phyloP scores from a whole-genome alignment of 2,113 vertebrate genomes.

The Turdus rufiventris region DNA sequence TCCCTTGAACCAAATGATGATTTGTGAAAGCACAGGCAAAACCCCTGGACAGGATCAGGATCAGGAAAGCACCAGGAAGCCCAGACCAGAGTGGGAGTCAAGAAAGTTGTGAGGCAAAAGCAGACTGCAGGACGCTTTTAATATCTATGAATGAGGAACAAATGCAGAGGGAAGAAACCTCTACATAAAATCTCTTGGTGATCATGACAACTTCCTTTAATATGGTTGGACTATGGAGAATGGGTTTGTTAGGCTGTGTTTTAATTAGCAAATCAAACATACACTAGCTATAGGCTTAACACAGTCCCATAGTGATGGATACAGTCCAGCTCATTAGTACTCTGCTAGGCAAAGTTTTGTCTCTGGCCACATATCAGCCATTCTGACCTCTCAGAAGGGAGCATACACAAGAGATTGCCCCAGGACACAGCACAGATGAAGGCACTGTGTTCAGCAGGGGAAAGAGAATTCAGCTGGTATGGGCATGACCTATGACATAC shows the following conservation, averaged over 20 bases:
- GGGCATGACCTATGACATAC: not conserved
- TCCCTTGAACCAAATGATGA: rapidly evolving
- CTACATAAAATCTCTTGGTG: not conserved
- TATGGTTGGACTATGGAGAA: not conserved
- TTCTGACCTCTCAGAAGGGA: not conserved
- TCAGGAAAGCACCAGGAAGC: not conserved
- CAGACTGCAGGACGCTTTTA: not conserved
- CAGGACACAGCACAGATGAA: not conserved
- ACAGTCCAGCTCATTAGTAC: not conserved
- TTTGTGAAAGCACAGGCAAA: not conserved
- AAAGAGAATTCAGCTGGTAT: not conserved
- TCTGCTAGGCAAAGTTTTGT: not conserved
- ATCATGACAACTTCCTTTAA: not conserved
- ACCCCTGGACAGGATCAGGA: not conserved
- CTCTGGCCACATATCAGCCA: not conserved
- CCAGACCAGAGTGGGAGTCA: not conserved
- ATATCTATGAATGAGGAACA: not conserved
- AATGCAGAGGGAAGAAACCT: not conserved
- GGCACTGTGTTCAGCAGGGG: not conserved
- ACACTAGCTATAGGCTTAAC: not conserved
- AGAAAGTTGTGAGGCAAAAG: not conserved
- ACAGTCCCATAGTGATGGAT: not conserved
- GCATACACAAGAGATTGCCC: not conserved
- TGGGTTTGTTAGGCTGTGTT: not conserved
- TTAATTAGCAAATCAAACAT: not conserved